phyloP scores from a whole-genome alignment of 2,113 vertebrate species.

The Campylorhamphus procurvoides region DNA sequence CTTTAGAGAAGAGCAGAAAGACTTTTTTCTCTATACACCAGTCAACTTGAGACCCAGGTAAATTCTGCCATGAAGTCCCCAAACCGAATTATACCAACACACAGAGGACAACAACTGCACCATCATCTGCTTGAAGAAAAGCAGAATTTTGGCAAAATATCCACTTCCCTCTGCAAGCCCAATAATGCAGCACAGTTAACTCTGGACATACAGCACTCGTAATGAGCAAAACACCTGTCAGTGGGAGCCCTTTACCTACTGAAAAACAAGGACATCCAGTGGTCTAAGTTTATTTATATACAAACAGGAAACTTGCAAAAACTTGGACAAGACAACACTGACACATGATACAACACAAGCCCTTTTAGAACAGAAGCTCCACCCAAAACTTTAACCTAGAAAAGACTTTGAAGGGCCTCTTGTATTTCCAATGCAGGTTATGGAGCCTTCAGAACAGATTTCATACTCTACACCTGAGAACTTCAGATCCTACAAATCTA shows the following conservation, averaged over 20 bases:
- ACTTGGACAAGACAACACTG: background rate
- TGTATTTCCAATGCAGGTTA: background rate
- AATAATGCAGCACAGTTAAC: background rate
- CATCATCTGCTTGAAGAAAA: background rate
- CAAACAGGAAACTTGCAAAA: background rate
- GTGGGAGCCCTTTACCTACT: background rate
- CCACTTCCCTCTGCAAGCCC: background rate
- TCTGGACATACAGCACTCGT: background rate
- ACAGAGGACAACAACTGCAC: background rate
- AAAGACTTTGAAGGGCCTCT: background rate
- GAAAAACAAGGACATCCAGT: background rate
- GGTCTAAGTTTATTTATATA: background rate
- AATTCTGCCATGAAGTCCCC: background rate
- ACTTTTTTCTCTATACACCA: background rate
- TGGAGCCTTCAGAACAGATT: background rate
- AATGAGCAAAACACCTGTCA: background rate
- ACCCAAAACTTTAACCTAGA: background rate
- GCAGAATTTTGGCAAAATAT: background rate
- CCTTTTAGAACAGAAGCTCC: background rate
- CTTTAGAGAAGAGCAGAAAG: background rate
- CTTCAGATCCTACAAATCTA: background rate
- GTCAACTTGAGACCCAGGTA: background rate
- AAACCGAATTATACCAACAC: background rate
- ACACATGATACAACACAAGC: background rate
- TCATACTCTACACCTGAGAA: background rate